Base-by-base conservation (phyloP, 1,140 invertebrate genomes). In the Plectus sambesii region DNA sequence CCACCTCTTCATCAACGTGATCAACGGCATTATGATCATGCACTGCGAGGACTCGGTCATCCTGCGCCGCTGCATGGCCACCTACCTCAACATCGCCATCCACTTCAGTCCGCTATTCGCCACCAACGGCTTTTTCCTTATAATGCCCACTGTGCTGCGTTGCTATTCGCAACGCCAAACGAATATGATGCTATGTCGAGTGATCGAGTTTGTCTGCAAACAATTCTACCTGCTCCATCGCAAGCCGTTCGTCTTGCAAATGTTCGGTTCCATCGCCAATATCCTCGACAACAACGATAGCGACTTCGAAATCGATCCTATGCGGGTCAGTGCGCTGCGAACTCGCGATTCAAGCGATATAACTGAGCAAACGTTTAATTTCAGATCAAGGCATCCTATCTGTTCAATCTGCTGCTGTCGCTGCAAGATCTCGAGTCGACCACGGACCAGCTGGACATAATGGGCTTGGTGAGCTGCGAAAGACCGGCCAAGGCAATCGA, bases 51-150 rank as follows among this genome's bases (percentile, higher is more conserved):
- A 98, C 70, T 83, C 87, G 0, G 82, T 87, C 47, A 89, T 99
- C 60, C 76, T 99, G 23, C 75, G 94, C 67, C 87, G 89, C 66
- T 92, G 93, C 24, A 83, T 93, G 70, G 87, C 92, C 0, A 92
- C 89, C 0, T 94, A 92, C 61, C 87, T 98, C 45, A 97, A 94
- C 71, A 88, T 89, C 2, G 87, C 87, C 2, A 87, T 88, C 56
- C 90, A 97, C 74, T 98, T 98, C 69, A 97, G 94, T 71, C 94
- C 96, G 65, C 89, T 98, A 42, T 98, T 98, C 71, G 90, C 90
- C 4, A 89, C 85, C 3, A 94, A 96, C 69, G 85, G 84, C 3
- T 98, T 96, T 69, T 76, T 96, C 23, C 75, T 96, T 53, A 92
- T 99, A 42, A 94, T 98, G 82, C 93, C 93, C 19, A 94, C 92